Evolutionary conservation across 2,888 invertebrate species (phyloP).

Genomic region (Aleiodes testaceus): DNA sequence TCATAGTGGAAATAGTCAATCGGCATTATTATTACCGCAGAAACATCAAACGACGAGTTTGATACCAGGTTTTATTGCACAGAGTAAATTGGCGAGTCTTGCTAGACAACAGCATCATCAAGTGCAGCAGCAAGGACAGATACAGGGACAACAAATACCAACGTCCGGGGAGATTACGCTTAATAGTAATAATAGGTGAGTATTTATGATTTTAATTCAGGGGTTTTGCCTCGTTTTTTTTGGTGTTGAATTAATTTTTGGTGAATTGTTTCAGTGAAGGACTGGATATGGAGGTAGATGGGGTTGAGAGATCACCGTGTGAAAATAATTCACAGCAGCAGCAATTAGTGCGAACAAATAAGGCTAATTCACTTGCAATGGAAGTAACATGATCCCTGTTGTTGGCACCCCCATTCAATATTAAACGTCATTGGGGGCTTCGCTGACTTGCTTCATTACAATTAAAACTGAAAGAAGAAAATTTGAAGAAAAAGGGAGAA

Average conservation of each 20-base stretch:
- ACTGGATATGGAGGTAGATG: constrained; percentile 69
- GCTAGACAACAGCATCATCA: constrained; percentile 67
- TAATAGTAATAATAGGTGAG: constrained; percentile 79
- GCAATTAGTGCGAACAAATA: constrained; percentile 74
- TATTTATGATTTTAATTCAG: constrained; percentile 22
- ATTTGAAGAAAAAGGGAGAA: not conserved
- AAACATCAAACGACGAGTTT: constrained; percentile 69
- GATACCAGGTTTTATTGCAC: constrained; percentile 67
- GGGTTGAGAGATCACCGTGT: constrained; percentile 64
- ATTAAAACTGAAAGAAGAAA: constrained; percentile 36
- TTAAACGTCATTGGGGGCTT: constrained; percentile 70
- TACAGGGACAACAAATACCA: constrained; percentile 63
- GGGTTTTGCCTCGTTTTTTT: constrained; percentile 11
- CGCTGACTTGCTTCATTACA: constrained; percentile 55
- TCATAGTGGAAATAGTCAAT: constrained; percentile 61
- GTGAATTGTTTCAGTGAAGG: constrained; percentile 68
- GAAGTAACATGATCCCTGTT: constrained; percentile 78
- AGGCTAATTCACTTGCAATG: constrained; percentile 75
- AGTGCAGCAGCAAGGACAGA: constrained; percentile 51
- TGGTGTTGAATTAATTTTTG: too few relatives aligned
- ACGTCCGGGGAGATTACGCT: constrained; percentile 75
- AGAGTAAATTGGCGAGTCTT: constrained; percentile 68
- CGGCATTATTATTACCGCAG: constrained; percentile 67
- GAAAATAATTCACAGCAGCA: constrained; percentile 67
- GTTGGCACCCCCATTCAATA: constrained; percentile 68